Evolutionary conservation across 2,888 invertebrate species (phyloP), one percentile per base, ranked within the genome.

Genomic region (Cephus spinipes): DNA sequence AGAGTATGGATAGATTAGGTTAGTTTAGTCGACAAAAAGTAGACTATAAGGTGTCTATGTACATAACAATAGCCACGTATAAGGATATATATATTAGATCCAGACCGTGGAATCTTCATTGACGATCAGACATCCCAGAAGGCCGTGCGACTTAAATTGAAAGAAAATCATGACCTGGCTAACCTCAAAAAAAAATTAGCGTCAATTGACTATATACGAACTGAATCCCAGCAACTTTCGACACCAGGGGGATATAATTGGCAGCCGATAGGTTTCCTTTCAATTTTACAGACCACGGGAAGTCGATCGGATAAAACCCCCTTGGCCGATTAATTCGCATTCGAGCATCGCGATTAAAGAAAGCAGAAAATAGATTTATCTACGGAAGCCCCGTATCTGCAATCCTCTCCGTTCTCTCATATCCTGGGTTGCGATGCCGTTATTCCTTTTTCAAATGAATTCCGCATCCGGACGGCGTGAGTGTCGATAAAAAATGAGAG

Each of bases 301-400:
- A 15, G 6, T 40, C 55, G 55, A 55, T 23, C 55, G 55, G 23
- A 6, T 35, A 76, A 73, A 71, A 34, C n/a, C 2, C 23, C 36
- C 30, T 76, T 11, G 12, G n/a, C 33, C 15, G 69, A 87, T 87
- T 86, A 85, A 87, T 85, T 85, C 76, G 80, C 84, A 78, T 74
- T 82, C 79, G 80, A 83, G 83, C 80, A 83, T 84, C 76, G 73
- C 80, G 78, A 74, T 55, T 78, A 81, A 82, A 75, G 80, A 76
- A 79, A 83, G 82, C 84, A 82, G 83, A 82, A 87, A 87, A 85
- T 83, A 83, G 82, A 83, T 85, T 87, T 85, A 84, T 73, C 74
- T 78, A 68, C 76, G 79, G 81, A 80, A 79, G 84, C 79, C 75
- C 75, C 73, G 75, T 79, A 31, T 31, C 71, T 71, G 71, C 71